Evolutionary conservation across 2,888 invertebrate genomes (phyloP).

Genomic region (Drosophila anceps): DNA sequence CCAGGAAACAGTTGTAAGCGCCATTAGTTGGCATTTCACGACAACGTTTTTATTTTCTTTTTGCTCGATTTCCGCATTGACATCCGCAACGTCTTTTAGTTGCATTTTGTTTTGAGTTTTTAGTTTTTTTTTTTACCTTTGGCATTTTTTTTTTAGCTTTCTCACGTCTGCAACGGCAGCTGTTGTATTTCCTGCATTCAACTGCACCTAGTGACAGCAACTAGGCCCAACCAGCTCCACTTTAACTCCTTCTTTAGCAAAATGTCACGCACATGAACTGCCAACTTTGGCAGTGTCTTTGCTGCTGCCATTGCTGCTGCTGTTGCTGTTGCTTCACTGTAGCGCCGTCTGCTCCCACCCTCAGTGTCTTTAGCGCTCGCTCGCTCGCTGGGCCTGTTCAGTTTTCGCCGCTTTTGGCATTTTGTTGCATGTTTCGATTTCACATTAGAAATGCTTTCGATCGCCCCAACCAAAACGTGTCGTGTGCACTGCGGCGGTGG

Average conservation of each 20-base stretch:
- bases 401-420: constrained; percentile 64
- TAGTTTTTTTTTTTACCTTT: constrained; percentile 52
- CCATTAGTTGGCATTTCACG: constrained; percentile 77
- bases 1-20: constrained; percentile 62
- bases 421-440: constrained; percentile 81
- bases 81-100: constrained; percentile 60
- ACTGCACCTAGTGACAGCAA: constrained; percentile 61
- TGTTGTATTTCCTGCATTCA: constrained; percentile 68
- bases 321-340: constrained; percentile 26
- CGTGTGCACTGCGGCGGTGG: constrained; percentile 41
- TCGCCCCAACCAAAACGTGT: constrained; percentile 69
- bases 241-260: constrained; percentile 48
- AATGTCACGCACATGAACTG: constrained; percentile 75
- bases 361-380: constrained; percentile 2
- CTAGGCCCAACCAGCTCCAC: constrained; percentile 37
- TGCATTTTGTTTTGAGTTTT: constrained; percentile 25
- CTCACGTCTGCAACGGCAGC: constrained; percentile 64
- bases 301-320: constrained; percentile 14
- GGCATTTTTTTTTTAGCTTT: constrained; percentile 76
- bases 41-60: constrained; percentile 43
- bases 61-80: constrained; percentile 72
- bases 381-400: constrained; percentile 10
- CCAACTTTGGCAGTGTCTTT: constrained; percentile 53
- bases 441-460: constrained; percentile 83
- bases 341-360: constrained; percentile 2